A percentile compares a stretch with the other conserved stretches of the same genome.
phyloP scores from a whole-genome alignment of 2,797 vertebrate species.

The Borostomias antarcticus region DNA sequence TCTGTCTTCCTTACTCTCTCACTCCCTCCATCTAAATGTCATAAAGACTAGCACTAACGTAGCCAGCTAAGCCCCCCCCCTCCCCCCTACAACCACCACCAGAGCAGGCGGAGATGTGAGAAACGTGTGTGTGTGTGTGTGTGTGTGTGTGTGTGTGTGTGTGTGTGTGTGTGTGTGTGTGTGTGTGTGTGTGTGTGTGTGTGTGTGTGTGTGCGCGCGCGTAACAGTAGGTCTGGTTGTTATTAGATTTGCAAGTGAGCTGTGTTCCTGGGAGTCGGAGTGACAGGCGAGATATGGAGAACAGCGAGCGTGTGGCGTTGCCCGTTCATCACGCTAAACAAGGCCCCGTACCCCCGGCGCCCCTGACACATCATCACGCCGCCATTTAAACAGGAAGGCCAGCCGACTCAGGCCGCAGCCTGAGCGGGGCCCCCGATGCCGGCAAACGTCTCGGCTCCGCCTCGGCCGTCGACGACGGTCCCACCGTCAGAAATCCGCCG shows the following conservation, averaged over 20 bases:
- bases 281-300: conserved; percentile 70
- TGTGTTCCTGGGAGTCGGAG: conserved; percentile 58
- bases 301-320: conserved; percentile 54
- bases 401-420: no score
- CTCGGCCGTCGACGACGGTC: no score
- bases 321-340: conserved; percentile 80
- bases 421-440: no score
- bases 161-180: conserved; percentile 29
- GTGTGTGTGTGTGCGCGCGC: conserved; percentile 52
- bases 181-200: conserved; percentile 40
- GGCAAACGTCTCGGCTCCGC: no score
- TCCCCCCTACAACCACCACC: no score
- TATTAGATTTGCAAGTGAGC: conserved; percentile 59
- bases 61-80: conserved; percentile 48
- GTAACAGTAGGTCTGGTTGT: conserved; percentile 52
- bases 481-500: no score
- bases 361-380: conserved; percentile 75
- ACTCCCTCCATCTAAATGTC: conserved; percentile 59
- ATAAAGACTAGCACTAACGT: conserved; percentile 66
- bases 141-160: conserved; percentile 20
- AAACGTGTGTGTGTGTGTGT: conserved; percentile 23
- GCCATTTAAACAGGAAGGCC: conserved; percentile 63
- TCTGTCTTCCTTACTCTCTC: conserved; percentile 28
- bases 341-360: conserved; percentile 66
- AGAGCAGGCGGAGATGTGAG: conserved; percentile 47